A percentile compares a stretch with the other conserved stretches of the same genome.
phyloP scores from a whole-genome alignment of 2,888 invertebrate species.

The Xestia ashworthii region DNA sequence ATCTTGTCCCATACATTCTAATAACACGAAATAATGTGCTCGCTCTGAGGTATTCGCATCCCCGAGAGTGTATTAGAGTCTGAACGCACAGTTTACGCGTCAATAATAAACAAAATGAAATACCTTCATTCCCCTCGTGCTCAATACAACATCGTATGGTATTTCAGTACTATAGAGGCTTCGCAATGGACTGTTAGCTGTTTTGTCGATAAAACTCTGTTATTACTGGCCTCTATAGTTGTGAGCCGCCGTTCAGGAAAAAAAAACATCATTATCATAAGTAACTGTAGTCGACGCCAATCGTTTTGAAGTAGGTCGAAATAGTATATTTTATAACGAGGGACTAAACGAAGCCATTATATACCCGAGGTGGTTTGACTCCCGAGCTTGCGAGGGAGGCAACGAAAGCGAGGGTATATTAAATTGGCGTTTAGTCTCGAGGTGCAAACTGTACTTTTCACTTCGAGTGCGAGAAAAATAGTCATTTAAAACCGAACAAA shows the following conservation, averaged over 20 bases:
- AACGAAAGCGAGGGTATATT: too few species aligned
- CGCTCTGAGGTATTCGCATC: constrained; percentile 70
- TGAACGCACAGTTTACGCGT: constrained; percentile 69
- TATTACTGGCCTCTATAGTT: constrained; percentile 28
- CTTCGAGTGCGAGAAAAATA: too few species aligned
- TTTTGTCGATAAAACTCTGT: constrained; percentile 68
- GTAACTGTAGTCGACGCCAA: constrained; percentile 9
- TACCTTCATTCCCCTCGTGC: constrained; percentile 53
- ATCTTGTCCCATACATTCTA: constrained; percentile 70
- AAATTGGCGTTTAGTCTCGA: too few species aligned
- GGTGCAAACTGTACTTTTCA: too few species aligned
- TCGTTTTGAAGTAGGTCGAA: not conserved
- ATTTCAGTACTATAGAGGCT: constrained; percentile 55
- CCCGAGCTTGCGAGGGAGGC: too few species aligned
- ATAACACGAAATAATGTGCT: constrained; percentile 72
- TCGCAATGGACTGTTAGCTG: constrained; percentile 52
- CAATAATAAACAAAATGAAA: constrained; percentile 74
- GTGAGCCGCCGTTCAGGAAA: constrained; percentile 10
- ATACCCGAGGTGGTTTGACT: too few species aligned
- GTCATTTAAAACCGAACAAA: too few species aligned
- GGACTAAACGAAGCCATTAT: too few species aligned
- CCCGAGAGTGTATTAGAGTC: constrained; percentile 71
- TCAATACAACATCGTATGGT: constrained; percentile 47
- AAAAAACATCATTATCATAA: constrained; percentile 16
- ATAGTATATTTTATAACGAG: too few species aligned